Conservation (phyloP, 2,113 vertebrate species). For the Eclectus roratus region DNA sequence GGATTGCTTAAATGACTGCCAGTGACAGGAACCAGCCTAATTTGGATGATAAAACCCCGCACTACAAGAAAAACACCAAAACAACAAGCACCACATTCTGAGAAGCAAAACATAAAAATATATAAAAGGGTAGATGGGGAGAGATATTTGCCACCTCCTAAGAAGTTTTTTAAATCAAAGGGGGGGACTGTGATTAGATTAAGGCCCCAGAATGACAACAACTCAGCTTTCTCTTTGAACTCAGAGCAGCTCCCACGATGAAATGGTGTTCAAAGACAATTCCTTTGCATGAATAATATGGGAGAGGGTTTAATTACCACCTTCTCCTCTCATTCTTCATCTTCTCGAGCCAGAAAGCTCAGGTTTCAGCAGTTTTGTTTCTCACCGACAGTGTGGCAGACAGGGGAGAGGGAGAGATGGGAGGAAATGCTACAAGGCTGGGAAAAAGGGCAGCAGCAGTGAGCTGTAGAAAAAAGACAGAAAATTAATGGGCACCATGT, state of each 20-base stretch:
- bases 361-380: constrained; percentile 65
- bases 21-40: not conserved
- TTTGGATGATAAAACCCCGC: not conserved
- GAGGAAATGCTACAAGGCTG: constrained; percentile 40
- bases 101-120: constrained; percentile 1
- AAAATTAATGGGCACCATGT: not conserved
- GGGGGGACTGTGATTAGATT: constrained; percentile 57
- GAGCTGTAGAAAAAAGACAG: constrained; percentile 14
- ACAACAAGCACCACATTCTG: not conserved
- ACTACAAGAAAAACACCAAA: not conserved
- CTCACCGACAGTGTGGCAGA: constrained; percentile 33
- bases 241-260: constrained; percentile 49
- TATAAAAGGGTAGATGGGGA: not conserved
- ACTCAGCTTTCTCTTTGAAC: constrained; percentile 67
- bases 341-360: constrained; percentile 52
- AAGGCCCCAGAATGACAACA: constrained; percentile 55
- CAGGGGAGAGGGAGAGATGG: constrained; percentile 19
- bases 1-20: not conserved
- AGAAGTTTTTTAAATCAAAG: constrained; percentile 64
- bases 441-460: constrained; percentile 29
- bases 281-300: constrained; percentile 67
- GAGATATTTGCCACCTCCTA: constrained; percentile 40
- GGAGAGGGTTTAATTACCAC: constrained; percentile 69
- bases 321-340: constrained; percentile 65
- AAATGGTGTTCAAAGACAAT: constrained; percentile 69